Evolutionary conservation across 1,140 invertebrate species (phyloP), one percentile per base, ranked within the genome.

Genomic region (Pomacea maculata): DNA sequence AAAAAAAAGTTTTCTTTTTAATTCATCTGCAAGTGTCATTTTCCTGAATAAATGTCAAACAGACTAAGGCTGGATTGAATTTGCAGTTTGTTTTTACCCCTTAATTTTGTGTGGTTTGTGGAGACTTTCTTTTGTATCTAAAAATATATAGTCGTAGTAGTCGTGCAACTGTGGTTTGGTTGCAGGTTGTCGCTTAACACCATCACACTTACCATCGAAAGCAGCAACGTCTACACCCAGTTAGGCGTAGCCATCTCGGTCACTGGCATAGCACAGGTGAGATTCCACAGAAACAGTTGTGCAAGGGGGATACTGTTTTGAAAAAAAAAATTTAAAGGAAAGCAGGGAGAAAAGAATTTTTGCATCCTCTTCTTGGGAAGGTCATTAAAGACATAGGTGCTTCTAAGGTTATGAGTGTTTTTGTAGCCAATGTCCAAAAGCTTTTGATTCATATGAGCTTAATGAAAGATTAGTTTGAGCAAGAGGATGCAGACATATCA

Each of bases 191-290:
- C 96, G 25, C 93, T 99, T 77, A 99, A 99, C 91, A 98, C 97
- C 11, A 98, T 99, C 97, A 99, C 97, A 9, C 93, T 99, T 65
- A 86, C 85, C 0, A 88, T 94, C 80, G 91, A 92, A 84, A 92
- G 91, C 76, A 90, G 91, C 17, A 88, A 95, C 80, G 97, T 99
- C 0, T 99, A 99, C 90, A 99, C 97, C 52, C 96, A 96, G 88
- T 96, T 98, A 92, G 98, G 98, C 78, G 98, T 99, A 57, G 96
- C 98, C 21, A 97, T 99, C 90, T 98, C 97, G 64, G 97, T 99
- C 17, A 98, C 97, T 64, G 97, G 97, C 83, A 97, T 98, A 88
- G 97, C 97, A 74, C 97, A 98, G 94, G 96, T 97, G 93, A 88
- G 86, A 71, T 54, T 29, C 45, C 25, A 17, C 11, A 21, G 52